Base-by-base conservation (phyloP, 2,888 invertebrate genomes). In the Parascotia fuliginaria region DNA sequence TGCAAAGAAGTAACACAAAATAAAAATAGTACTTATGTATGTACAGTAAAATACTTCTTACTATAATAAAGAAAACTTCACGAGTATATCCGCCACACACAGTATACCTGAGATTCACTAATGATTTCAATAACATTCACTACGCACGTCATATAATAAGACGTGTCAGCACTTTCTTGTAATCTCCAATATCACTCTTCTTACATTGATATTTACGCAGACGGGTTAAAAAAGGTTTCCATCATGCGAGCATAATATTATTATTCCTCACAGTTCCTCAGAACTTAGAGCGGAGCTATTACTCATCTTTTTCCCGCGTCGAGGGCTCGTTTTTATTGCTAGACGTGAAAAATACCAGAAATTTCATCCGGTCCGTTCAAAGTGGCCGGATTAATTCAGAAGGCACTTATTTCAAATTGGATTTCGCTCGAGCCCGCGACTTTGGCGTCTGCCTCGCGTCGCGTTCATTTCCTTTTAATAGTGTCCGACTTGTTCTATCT, bases 381-480 rank as follows among this genome's bases (percentile, higher is more conserved):
- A 89, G 89, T 87, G 87, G 85, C 83, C 72, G 89, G 90, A 92
- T 91, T 92, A 91, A 92, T 91, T 92, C 91, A 85, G 85, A 84
- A 85, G 85, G 89, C 90, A 91, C 91, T 92, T 91, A 91, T 90
- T 89, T 89, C 89, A 88, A 91, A 92, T 92, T 90, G 90, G 88
- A 90, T 90, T 91, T 88, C 83, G 77, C 77, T 85, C 79, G 73
- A 77, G 75, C 74, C 54, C 79, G 76, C 80, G 82, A 79, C 75
- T 79, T 70, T 62, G 53, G 56, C 64, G 70, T 59, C 70, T 75
- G 75, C 73, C 73, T 71, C 75, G 76, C 73, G 70, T 78, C 81
- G 76, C 75, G 79, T 81, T 85, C 79, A 84, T 83, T 85, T 80
- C 80, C 80, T 83, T 83, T 83, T 86, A 85, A 88, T 87, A 84